Percentiles rank a stretch among this genome's conserved stretches.
Conservation (phyloP, 2,888 invertebrate genomes). For the Sphaeridia pumilis region DNA sequence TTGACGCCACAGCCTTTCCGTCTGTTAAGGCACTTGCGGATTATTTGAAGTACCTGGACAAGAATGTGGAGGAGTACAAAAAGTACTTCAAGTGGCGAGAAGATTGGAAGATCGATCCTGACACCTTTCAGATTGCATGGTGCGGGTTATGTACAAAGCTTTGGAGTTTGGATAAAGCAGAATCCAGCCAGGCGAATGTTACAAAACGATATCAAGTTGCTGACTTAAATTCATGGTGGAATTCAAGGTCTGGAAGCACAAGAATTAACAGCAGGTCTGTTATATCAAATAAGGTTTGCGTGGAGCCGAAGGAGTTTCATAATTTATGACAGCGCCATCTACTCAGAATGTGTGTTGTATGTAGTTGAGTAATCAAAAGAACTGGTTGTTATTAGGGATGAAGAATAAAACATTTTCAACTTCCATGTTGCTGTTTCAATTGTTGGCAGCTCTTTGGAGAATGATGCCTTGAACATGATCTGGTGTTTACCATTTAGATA, state of each 20-base stretch:
- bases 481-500: no score
- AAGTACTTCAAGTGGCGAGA: conserved; percentile 30
- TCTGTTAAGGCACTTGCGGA: conserved; percentile 36
- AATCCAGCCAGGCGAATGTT: background rate
- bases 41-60: conserved; percentile 34
- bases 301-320: no score
- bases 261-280: conserved; percentile 16
- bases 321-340: no score
- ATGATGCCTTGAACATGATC: no score
- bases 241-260: conserved; percentile 16
- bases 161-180: conserved; percentile 10
- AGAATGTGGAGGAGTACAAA: conserved; percentile 23
- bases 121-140: conserved; percentile 27
- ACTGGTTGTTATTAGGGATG: no score
- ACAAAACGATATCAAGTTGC: background rate
- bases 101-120: conserved; percentile 12
- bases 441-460: no score
- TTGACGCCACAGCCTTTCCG: conserved; percentile 37
- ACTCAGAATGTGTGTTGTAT: no score
- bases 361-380: no score
- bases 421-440: no score
- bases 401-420: no score
- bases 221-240: conserved; percentile 27
- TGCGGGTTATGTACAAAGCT: conserved; percentile 28
- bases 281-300: no score